Base-by-base conservation (phyloP, 2,113 vertebrate genomes). In the Stigmatopora argus region DNA sequence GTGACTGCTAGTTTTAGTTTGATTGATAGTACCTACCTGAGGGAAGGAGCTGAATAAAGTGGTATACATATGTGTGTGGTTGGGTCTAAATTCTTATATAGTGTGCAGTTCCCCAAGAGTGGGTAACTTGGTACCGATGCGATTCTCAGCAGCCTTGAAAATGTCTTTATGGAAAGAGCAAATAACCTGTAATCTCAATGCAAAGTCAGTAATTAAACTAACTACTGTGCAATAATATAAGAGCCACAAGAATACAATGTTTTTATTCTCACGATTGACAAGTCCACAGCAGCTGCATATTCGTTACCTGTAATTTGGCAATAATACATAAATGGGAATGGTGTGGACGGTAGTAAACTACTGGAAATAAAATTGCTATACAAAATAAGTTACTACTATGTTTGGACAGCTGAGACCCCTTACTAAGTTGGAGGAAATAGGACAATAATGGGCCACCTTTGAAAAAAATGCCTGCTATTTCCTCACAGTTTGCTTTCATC, bases 361-460 rank as follows among this genome's bases (percentile, higher is more conserved):
- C 13, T 4, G 17, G 19, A 44, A 63, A 41, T 41, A 19, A 60
- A 59, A 11, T 38, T 59, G 34, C 8, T 59, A 3, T 17, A 38
- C 18, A 41, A 7, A 59, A 12, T 7, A 26, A 58, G 34, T 10
- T 31, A 3, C 26, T 31, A n/a, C n/a, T 38, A 38, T 62, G 61
- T 47, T 62, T 47, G 6, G 45, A 62, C 61, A 62, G 61, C 61
- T 62, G 61, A 48, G 45, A 62, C 35, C 60, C 14, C 46, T 18
- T 41, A 10, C 64, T 1, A 53, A 60, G 34, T 52, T 7, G 23
- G 19, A 7, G 45, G 41, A 10, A 31, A 21, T 23, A 13, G 48
- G 34, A 15, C 19, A 65, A 53, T 44, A 41, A 17, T 45, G 41
- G 6, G 19, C 10, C 19, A 5, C 49, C 19, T 65, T 23, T 65